Percentiles rank a stretch among this genome's conserved stretches.
phyloP scores from a whole-genome alignment of 2,888 invertebrate species.

The Eubasilissa splendida region DNA sequence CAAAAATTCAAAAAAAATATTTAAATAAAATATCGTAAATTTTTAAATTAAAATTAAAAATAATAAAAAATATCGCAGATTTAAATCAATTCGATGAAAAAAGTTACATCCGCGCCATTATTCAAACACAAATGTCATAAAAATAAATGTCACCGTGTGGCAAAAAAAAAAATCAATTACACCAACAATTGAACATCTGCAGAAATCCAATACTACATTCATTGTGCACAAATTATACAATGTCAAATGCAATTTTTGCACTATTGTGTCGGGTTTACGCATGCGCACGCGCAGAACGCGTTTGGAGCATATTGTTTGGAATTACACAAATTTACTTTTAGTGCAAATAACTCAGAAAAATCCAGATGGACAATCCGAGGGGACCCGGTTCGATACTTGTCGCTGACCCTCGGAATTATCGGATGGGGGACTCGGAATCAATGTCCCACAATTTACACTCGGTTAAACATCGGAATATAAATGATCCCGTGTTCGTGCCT shows the following conservation, averaged over 20 bases:
- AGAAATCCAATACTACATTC: constrained; percentile 27
- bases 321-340: constrained; percentile 51
- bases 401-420: constrained; percentile 31
- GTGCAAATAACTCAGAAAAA: constrained; percentile 47
- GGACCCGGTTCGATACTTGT: constrained; percentile 6
- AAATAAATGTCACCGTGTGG: neutral
- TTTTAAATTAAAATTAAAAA: too few species aligned
- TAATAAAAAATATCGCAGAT: too few species aligned
- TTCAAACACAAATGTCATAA: too few species aligned
- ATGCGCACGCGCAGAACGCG: constrained; percentile 25
- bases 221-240: constrained; percentile 29
- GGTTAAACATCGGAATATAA: constrained; percentile 41
- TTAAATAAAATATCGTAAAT: too few species aligned
- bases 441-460: constrained; percentile 46
- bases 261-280: constrained; percentile 37
- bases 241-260: constrained; percentile 33
- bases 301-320: constrained; percentile 42
- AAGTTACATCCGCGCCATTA: too few species aligned
- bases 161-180: constrained; percentile 7
- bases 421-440: constrained; percentile 26
- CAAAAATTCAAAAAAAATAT: too few species aligned
- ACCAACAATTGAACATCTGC: constrained; percentile 35
- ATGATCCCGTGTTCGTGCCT: constrained; percentile 14
- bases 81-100: too few species aligned
- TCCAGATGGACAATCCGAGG: constrained; percentile 44